A percentile compares a stretch with the other conserved stretches of the same genome.
phyloP scores from a whole-genome alignment of 2,113 vertebrate species.

The Stigmatopora nigra region DNA sequence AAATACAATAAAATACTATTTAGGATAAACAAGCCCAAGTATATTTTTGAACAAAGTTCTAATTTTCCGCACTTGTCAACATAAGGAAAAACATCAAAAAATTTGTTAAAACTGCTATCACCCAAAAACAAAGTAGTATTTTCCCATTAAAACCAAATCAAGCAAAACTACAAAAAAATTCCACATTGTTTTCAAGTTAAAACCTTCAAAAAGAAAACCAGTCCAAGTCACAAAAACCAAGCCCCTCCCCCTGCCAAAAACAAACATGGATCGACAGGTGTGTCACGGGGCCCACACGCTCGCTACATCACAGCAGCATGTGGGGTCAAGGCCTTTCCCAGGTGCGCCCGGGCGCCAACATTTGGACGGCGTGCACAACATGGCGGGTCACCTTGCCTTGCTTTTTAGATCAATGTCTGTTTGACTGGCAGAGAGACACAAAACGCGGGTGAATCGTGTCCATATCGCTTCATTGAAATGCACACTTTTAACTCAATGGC shows the following conservation, averaged over 20 bases:
- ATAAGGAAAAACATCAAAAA: too few relatives aligned
- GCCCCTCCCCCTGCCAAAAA: not conserved
- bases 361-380: constrained; percentile 59
- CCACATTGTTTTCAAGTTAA: too few relatives aligned
- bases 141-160: too few relatives aligned
- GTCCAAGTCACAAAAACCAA: not conserved
- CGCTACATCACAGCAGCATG: constrained; percentile 51
- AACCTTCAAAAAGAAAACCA: not conserved
- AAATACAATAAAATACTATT: too few relatives aligned
- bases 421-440: constrained; percentile 53
- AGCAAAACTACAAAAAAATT: too few relatives aligned
- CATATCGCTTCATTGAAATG: constrained; percentile 63
- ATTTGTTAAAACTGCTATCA: too few relatives aligned
- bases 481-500: constrained; percentile 21
- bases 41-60: too few relatives aligned
- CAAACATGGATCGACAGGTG: constrained; percentile 12
- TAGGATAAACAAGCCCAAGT: too few relatives aligned
- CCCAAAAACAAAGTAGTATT: too few relatives aligned
- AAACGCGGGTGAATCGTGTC: constrained; percentile 61
- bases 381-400: constrained; percentile 71
- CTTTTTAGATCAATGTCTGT: constrained; percentile 71
- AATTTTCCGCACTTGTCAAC: too few relatives aligned
- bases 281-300: constrained; percentile 32
- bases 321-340: constrained; percentile 66
- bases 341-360: constrained; percentile 49